Evolutionary conservation across 2,888 invertebrate species (phyloP), one percentile per base, ranked within the genome.

Genomic region (Ennomos erosarius): DNA sequence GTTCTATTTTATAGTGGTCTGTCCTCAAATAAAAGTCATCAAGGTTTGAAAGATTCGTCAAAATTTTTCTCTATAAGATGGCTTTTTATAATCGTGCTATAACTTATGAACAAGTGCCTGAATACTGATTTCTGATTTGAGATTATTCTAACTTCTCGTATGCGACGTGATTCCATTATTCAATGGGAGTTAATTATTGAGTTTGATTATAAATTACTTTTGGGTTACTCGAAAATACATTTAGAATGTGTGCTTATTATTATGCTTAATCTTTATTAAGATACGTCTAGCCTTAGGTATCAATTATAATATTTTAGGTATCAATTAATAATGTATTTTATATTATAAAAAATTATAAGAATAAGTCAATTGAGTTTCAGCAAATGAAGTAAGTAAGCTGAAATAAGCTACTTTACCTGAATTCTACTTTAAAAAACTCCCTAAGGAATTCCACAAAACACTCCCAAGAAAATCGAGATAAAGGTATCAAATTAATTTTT

Each of bases 401-500:
- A 73, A 74, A 66, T 62, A 67, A 67, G 67, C 65, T 64, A 57
- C 56, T 58, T 56, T 34, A 46, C 33, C 46, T 64, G 39, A 50
- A 55, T 52, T 58, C 52, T 37, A 36, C 50, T 59, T 71, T 66
- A 39, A n/a, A 51, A 64, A 62, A 46, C 56, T 70, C 64, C 68
- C 57, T 56, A 48, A 55, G 66, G 62, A 61, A 54, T 61, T 47
- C 61, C 56, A 62, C 51, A 71, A 74, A 75, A 74, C 59, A 75
- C 68, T 71, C 74, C 67, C 62, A 73, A 81, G 88, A 84, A 87
- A 88, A 80, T 77, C 75, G 84, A 89, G 87, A 86, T 83, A 86
- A 88, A 86, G 79, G 90, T 89, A 91, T 90, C 90, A 84, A 89
- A 91, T 92, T 91, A 91, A 88, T 86, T 86, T 91, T 90, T 90